These are phyloP conservation scores for Ephydatia muelleri DNA, from an alignment of 37 sponge, comb jelly and placozoan species.

Conservation along the genomic window DNA sequence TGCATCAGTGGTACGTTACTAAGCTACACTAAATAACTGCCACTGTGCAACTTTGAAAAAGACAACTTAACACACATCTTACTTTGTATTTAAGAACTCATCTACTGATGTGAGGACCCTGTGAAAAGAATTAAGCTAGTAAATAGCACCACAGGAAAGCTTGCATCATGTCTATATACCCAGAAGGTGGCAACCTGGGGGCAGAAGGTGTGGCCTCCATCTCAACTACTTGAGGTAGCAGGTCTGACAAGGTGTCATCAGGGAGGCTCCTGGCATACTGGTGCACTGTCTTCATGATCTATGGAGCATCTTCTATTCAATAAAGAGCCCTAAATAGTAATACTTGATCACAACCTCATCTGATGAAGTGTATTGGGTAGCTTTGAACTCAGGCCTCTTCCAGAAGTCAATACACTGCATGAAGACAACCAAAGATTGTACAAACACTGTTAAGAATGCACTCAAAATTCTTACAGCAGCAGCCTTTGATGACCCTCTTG, in stretches of 20 bases:
- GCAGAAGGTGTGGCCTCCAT: not conserved
- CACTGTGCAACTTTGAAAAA: too few relatives aligned
- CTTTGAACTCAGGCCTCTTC: constrained; percentile 2
- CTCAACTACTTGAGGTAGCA: not conserved
- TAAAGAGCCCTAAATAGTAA: not conserved
- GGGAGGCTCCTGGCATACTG: not conserved
- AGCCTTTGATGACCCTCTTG: not conserved
- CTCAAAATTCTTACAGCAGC: not conserved
- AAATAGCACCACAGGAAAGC: not conserved
- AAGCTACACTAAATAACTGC: too few relatives aligned
- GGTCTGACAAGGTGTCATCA: not conserved
- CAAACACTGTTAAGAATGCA: not conserved
- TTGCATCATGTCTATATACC: not conserved
- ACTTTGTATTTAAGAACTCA: not conserved
- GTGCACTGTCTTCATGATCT: not conserved
- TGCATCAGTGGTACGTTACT: too few relatives aligned
- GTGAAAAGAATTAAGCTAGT: not conserved
- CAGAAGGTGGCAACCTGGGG: not conserved
- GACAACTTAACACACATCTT: not conserved
- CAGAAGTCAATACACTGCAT: constrained; percentile 11
- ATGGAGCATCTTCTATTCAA: not conserved
- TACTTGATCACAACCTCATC: not conserved
- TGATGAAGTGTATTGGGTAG: not conserved
- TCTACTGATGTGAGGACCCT: not conserved
- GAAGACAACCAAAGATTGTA: not conserved